Base-by-base conservation (phyloP, 2,113 vertebrate genomes). In the Speoplatyrhinus poulsoni region DNA sequence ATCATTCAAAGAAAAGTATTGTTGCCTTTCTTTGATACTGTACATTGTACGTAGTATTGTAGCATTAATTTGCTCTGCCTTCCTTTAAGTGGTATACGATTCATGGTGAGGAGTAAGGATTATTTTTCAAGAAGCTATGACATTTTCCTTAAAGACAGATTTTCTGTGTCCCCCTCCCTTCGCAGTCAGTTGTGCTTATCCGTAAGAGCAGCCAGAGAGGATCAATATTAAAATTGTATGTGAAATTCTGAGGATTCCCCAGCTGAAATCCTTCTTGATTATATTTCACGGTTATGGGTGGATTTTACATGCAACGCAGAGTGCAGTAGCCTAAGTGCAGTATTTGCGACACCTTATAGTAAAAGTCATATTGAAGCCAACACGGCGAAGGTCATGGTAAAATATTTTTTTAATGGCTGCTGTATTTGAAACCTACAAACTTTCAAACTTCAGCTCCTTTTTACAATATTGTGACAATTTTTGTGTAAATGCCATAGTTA, bases 151-250 rank as follows among this genome's bases (percentile, higher is more conserved):
- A 70, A 59, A 50, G 75, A 68, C 33, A 17, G 74, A 78, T 80
- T 80, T 73, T 32, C 65, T 54, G 60, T 33, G 49, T 67, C 47
- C 65, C 15, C 47, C 46, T 26, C 17, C 54, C 65, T 48, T 68
- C 47, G 64, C 52, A 32, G 19, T n/a, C 50, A 6, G 49, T 17
- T 53, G 48, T 32, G 73, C 67, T 72, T 33, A 36, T 80, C 65
- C 70, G 50, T 32, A 17, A 73, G 49, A 77, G 75, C 32, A 32
- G 57, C 79, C 76, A 60, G 49, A 67, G 50, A 57, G 72, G 62
- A 79, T 83, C 66, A 72, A 75, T 78, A 60, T 58, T 54, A 70
- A 60, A 69, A 65, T 50, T 74, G 50, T 60, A 60, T 6, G 10
- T 75, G 69, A 80, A 80, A 76, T 76, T 57, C 57, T 15, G 13